Evolutionary conservation across 30 jellyfish, hydroid and myxozoan species (phyloP).

Genomic region (Sanderia malayensis): DNA sequence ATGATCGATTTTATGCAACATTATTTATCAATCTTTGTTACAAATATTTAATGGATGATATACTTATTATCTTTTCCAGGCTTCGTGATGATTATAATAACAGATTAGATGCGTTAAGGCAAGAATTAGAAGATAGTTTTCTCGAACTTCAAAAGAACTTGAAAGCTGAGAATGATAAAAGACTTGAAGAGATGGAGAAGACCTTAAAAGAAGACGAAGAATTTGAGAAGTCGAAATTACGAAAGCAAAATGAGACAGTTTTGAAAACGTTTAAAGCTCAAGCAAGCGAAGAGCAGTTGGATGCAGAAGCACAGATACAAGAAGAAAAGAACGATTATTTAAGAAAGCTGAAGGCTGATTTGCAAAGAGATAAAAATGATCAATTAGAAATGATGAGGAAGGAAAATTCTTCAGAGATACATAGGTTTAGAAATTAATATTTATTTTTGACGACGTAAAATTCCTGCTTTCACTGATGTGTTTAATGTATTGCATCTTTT

Average conservation of each 20-base stretch:
- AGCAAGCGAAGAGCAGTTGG: conserved; percentile 58
- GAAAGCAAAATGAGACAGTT: conserved; percentile 43
- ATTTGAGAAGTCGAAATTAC: conserved; percentile 49
- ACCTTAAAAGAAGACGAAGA: conserved; percentile 53
- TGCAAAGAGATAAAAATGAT: conserved; percentile 37
- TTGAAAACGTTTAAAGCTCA: conserved; percentile 54
- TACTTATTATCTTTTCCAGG: too few species aligned
- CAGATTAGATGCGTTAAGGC: conserved; percentile 30
- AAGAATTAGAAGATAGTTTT: conserved; percentile 28
- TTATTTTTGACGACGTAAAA: neutral
- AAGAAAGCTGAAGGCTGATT: conserved; percentile 44
- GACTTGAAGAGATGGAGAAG: conserved; percentile 38
- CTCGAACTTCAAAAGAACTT: conserved; percentile 6
- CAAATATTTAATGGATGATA: too few species aligned
- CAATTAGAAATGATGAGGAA: conserved; percentile 37
- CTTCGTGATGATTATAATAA: conserved; percentile 22
- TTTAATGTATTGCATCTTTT: neutral
- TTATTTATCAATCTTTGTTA: neutral
- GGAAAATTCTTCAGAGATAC: conserved; percentile 30
- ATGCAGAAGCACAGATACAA: conserved; percentile 62
- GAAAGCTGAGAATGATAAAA: conserved; percentile 22
- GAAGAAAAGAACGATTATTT: conserved; percentile 56
- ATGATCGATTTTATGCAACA: neutral
- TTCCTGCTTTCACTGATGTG: neutral
- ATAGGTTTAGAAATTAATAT: conserved; percentile 35